Conservation (phyloP, 2,888 invertebrate species). For the Eucriotettix oculatus region DNA sequence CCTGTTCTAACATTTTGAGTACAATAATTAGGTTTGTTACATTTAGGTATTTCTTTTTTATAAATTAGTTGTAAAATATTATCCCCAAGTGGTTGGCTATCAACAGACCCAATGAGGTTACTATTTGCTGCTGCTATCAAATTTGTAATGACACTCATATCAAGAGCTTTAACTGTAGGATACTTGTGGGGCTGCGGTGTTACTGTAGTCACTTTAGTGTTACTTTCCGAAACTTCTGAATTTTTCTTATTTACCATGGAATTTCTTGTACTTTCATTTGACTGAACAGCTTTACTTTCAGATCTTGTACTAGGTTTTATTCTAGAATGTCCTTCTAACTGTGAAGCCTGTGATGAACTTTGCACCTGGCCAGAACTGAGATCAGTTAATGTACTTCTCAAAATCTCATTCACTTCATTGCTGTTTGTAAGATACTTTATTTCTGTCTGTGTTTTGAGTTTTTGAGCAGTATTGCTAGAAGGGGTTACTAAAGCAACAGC, state of each 20-base stretch:
- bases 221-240: neutral
- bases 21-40: slow-evolving; percentile 2
- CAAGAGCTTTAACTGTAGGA: slow-evolving; percentile 9
- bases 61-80: slow-evolving; percentile 2
- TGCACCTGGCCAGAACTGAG: neutral
- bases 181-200: neutral
- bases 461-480: neutral
- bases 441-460: neutral
- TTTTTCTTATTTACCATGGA: neutral
- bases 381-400: slow-evolving; percentile 3
- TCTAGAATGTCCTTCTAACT: neutral
- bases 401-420: slow-evolving; percentile 9
- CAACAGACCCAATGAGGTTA: neutral
- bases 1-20: neutral
- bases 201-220: too few relatives aligned
- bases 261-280: neutral
- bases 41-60: slow-evolving; percentile 5
- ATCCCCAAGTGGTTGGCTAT: neutral
- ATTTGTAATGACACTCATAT: slow-evolving; percentile 8
- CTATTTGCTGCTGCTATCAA: slow-evolving; percentile 4
- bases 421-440: slow-evolving; percentile 5
- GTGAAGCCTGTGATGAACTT: neutral
- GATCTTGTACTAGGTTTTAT: neutral
- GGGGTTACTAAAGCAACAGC: neutral
- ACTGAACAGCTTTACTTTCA: neutral